phyloP scores from a whole-genome alignment of 2,113 vertebrate genomes.

The Felis catus region DNA sequence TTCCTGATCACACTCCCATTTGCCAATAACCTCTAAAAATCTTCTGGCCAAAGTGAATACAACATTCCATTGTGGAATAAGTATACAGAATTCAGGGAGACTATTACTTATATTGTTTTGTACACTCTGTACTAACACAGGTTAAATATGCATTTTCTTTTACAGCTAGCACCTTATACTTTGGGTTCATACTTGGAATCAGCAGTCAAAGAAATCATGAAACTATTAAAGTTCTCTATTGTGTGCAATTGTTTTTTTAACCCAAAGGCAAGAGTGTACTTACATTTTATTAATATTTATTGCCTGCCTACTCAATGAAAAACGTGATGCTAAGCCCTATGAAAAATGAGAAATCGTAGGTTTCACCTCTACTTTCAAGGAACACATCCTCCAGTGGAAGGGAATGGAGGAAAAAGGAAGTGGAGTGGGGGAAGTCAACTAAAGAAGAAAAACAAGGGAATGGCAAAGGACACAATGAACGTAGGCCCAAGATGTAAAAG shows the following conservation, averaged over 20 bases:
- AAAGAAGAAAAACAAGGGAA: not conserved
- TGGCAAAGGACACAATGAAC: not conserved
- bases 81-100: not conserved
- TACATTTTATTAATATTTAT: not conserved
- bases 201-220: not conserved
- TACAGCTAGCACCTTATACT: not conserved
- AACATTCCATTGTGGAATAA: not conserved
- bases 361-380: not conserved
- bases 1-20: not conserved
- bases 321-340: not conserved
- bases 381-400: not conserved
- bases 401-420: not conserved
- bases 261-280: not conserved
- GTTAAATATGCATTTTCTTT: not conserved
- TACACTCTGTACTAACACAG: not conserved
- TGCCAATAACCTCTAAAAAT: not conserved
- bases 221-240: not conserved
- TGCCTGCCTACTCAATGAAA: not conserved
- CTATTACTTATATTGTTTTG: not conserved
- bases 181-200: conserved; percentile 2
- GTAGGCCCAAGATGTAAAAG: not conserved
- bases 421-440: not conserved
- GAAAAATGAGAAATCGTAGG: not conserved
- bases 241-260: not conserved
- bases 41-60: not conserved